These are phyloP conservation scores for Omphaloscelis lunosa DNA, from an alignment of 2,888 invertebrate species.

Conservation along the genomic window DNA sequence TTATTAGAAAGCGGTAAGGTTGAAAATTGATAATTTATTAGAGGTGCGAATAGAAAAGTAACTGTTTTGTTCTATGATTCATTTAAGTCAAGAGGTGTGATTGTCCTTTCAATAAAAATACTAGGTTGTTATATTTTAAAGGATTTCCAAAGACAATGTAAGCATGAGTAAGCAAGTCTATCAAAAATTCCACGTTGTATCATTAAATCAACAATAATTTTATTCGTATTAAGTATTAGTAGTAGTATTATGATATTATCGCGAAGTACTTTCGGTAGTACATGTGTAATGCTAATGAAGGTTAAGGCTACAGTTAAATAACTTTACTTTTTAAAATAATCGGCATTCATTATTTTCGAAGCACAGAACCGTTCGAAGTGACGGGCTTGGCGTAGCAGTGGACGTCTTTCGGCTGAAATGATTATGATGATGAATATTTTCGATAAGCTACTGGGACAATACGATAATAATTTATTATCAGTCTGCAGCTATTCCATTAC, in stretches of 20 bases:
- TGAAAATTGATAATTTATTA: background rate
- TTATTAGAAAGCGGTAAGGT: constrained; percentile 9
- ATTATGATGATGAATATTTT: too few species aligned
- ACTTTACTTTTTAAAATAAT: background rate
- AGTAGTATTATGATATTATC: constrained; percentile 13
- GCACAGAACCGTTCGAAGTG: too few species aligned
- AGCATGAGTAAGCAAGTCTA: constrained; percentile 23
- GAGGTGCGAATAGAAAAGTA: background rate
- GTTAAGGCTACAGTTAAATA: constrained; percentile 1
- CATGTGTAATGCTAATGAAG: background rate
- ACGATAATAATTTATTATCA: too few species aligned
- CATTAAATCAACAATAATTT: constrained; percentile 20
- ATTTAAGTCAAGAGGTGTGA: constrained; percentile 22
- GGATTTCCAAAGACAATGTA: constrained; percentile 4
- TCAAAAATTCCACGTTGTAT: constrained; percentile 8
- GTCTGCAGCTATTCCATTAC: too few species aligned
- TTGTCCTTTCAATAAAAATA: constrained; percentile 17
- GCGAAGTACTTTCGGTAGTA: background rate
- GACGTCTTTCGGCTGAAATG: too few species aligned
- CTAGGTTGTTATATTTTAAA: background rate
- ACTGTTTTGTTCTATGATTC: background rate
- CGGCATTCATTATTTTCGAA: background rate
- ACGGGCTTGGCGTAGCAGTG: too few species aligned
- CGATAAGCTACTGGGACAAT: too few species aligned
- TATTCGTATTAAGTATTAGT: background rate